Evolutionary conservation across 2,797 vertebrate genomes (phyloP), one percentile per base, ranked within the genome.

Genomic region (Xiphophorus birchmanni): DNA sequence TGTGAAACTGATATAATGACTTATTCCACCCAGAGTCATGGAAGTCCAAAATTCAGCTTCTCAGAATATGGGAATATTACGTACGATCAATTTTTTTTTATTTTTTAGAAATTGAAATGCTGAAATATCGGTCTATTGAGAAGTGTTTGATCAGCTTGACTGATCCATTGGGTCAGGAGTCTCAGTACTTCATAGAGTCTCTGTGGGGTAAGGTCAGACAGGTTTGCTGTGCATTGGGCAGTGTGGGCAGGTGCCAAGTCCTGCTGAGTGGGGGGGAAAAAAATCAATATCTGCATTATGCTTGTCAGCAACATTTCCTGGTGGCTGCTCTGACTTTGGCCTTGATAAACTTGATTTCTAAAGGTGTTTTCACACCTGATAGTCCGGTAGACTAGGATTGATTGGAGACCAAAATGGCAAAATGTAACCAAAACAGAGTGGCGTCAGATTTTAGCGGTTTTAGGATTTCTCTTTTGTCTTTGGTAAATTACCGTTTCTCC

Each of bases 271-370:
- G 12, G n/a, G n/a, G 63, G 12, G 0, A n/a, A 44, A 71, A 71
- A 44, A 71, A n/a, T 71, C 67, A n/a, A 44, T n/a, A 71, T 71
- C 67, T n/a, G 42, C 67, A 26, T 71, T 44, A 44, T 12, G 67
- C 67, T 44, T 44, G 23, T 71, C 40, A n/a, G 67, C 67, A 44
- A 7, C 23, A 45, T 71, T 71, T 71, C 26, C 67, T 71, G 67
- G 67, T 71, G 40, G 40, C 23, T n/a, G 40, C 40, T 71, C 67
- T 44, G 23, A 17, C 37, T 44, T 42, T 71, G 42, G 42, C 13
- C 23, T 60, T 17, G 58, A 60, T 32, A 5, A 60, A 60, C 29
- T 15, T 44, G 40, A 71, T 71, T 71, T 71, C 40, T 44, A 71
- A 69, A 52, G 50, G 7, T 52, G 50, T 52, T 52, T 52, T 52